Conservation (phyloP, 2,113 vertebrate genomes). For the Amphiprion percula region DNA sequence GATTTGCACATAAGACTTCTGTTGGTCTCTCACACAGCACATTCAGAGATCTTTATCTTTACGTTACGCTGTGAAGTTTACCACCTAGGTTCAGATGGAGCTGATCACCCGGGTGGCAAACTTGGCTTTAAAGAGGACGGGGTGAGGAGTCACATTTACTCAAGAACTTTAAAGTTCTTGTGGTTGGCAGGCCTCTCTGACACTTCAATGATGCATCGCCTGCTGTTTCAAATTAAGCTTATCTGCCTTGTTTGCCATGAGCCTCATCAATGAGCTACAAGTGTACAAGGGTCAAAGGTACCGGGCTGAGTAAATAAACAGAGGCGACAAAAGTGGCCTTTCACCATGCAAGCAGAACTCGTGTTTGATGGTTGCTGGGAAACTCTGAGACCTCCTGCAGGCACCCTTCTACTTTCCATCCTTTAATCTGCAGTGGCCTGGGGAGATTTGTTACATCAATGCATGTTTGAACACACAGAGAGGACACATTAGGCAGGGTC, state of each 20-base stretch:
- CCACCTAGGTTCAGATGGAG: constrained; percentile 25
- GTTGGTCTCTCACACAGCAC: not conserved
- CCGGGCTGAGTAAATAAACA: constrained; percentile 1
- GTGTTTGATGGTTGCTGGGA: constrained; percentile 51
- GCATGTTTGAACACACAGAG: too few species aligned
- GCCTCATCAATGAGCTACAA: constrained; percentile 20
- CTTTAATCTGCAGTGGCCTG: not conserved
- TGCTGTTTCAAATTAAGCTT: not conserved
- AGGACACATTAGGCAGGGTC: too few species aligned
- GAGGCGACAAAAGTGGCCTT: constrained; percentile 3
- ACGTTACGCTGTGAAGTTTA: constrained; percentile 37
- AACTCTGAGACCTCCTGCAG: not conserved
- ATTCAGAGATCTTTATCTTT: constrained; percentile 4
- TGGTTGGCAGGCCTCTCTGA: not conserved
- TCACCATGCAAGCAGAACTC: not conserved
- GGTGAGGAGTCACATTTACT: constrained; percentile 45
- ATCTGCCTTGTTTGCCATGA: not conserved
- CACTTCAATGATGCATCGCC: constrained; percentile 1
- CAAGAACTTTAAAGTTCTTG: constrained; percentile 18
- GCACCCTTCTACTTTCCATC: not conserved
- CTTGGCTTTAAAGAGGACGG: constrained; percentile 3
- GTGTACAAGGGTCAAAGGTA: constrained; percentile 18
- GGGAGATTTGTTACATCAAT: not conserved
- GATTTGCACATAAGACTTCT: not conserved
- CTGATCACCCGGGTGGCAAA: constrained; percentile 36